These are phyloP conservation scores for Trissonchulus latispiculum DNA, from an alignment of 2,888 invertebrate species.

Conservation along the genomic window DNA sequence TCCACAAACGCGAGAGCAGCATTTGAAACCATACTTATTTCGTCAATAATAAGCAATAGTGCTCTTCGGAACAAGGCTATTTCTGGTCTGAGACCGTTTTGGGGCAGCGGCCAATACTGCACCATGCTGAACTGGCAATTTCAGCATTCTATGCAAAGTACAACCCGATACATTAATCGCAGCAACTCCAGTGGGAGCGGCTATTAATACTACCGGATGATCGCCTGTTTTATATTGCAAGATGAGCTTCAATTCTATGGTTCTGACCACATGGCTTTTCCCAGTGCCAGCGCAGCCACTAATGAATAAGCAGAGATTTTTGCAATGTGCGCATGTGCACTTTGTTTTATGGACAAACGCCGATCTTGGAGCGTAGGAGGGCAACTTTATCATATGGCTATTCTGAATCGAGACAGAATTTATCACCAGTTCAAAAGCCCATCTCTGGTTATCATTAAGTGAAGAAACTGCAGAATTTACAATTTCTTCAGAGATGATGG, in stretches of 20 bases:
- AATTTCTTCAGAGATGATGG: not conserved
- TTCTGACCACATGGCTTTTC: not conserved
- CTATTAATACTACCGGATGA: not conserved
- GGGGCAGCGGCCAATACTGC: not conserved
- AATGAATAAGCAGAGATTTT: not conserved
- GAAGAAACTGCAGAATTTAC: not conserved
- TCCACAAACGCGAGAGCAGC: not conserved
- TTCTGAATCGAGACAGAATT: no score
- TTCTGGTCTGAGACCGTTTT: not conserved
- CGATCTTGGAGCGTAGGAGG: no score
- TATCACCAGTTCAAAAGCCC: no score
- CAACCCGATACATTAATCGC: not conserved
- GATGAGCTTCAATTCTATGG: no score
- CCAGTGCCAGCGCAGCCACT: slow-evolving; percentile 14
- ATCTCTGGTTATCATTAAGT: no score
- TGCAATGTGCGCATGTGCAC: not conserved
- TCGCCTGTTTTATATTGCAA: not conserved
- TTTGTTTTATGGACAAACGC: not conserved
- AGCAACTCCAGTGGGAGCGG: not conserved
- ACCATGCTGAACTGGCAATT: not conserved
- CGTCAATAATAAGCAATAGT: not conserved
- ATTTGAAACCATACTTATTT: not conserved
- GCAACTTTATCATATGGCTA: no score
- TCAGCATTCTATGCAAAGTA: not conserved
- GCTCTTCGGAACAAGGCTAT: not conserved